Evolutionary conservation across 2,113 vertebrate species (phyloP), one percentile per base, ranked within the genome.

Genomic region (Hemiscyllium ocellatum): DNA sequence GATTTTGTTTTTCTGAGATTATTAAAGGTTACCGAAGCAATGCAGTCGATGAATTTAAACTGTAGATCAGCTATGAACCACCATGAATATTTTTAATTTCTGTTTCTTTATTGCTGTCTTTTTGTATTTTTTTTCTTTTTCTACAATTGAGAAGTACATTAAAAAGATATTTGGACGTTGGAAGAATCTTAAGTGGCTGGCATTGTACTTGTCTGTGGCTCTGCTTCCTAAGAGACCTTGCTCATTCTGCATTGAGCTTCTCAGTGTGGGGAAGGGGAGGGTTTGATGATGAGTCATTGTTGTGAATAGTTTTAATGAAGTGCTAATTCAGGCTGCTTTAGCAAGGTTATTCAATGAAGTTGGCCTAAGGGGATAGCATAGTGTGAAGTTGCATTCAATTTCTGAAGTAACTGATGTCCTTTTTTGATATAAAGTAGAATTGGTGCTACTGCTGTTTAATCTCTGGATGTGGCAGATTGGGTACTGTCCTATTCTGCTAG

Each of bases 221-320:
- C 29, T 91, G 56, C 29, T 66, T 91, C 61, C 65, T 91, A 22
- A 66, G 61, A 91, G 89, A 37, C 19, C 33, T 66, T 1, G 61
- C 56, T 91, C 5, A 10, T n/a, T 8, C 65, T n/a, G 56, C 66
- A 20, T 50, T 95, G 68, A 50, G 68, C 69, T 50, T 47, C 94
- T 52, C 68, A 0, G 66, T 47, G 66, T 20, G 66, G 20, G 66
- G 66, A 20, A 6, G 24, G 85, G 47, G 52, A 52, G 4, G 52
- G 33, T 15, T 95, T 50, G 94, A 69, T 33, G 69, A 50, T 95
- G 94, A 95, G 37, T 95, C 68, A 95, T 95, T 95, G 68, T 95
- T 95, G 94, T 95, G 94, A 72, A 95, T 95, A 24, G 68, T 69
- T 72, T 95, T 95, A 95, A 95, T 95, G 94, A 95, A 95, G 72